Evolutionary conservation across 2,888 invertebrate species (phyloP).

Genomic region (Amphipoea lucens): DNA sequence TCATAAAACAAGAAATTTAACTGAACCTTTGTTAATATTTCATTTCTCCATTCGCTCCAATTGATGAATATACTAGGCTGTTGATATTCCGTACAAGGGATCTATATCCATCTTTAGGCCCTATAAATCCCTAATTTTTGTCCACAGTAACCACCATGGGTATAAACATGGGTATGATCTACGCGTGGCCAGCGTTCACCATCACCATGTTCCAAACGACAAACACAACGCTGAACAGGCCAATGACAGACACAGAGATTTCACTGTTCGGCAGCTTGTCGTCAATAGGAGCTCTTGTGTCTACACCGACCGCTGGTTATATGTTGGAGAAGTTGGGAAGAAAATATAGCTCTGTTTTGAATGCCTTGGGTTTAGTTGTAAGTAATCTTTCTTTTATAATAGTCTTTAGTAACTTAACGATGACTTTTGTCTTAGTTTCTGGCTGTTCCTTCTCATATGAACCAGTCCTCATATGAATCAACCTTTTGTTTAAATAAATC

Average conservation of each 20-base stretch:
- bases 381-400: slow-evolving; percentile 51
- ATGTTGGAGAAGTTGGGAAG: slow-evolving; percentile 76
- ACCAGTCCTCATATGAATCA: no score
- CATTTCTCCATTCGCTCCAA: not conserved
- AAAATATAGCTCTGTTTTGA: slow-evolving; percentile 71
- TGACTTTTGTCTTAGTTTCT: not conserved
- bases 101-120: not conserved
- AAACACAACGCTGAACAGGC: slow-evolving; percentile 76
- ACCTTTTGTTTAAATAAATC: not conserved
- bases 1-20: not conserved
- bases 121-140: not conserved
- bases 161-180: slow-evolving; percentile 74
- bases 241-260: slow-evolving; percentile 77
- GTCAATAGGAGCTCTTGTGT: slow-evolving; percentile 75
- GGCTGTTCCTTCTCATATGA: not conserved
- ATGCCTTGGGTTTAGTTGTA: slow-evolving; percentile 74
- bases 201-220: slow-evolving; percentile 74
- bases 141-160: slow-evolving; percentile 49
- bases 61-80: not conserved
- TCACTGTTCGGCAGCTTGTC: slow-evolving; percentile 79
- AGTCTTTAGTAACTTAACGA: not conserved
- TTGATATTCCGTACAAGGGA: not conserved
- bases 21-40: not conserved
- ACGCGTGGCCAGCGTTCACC: slow-evolving; percentile 81
- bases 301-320: slow-evolving; percentile 71